Base-by-base conservation (phyloP, 2,797 vertebrate genomes). In the Sparidentex hasta region DNA sequence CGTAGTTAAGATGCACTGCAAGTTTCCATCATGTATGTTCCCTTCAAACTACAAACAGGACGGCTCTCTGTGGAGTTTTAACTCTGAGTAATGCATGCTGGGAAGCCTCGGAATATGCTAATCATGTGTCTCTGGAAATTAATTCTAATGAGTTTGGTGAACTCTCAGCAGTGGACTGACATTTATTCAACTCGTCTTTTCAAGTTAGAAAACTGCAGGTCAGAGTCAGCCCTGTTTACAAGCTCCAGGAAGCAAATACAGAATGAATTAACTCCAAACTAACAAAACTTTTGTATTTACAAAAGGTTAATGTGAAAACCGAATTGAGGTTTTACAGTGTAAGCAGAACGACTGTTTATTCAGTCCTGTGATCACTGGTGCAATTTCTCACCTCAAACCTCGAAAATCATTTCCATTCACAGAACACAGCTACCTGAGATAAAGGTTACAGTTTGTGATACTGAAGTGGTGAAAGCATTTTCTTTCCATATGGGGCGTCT, bases 401-500 rank as follows among this genome's bases (percentile, higher is more conserved):
- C 25, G 29, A 57, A 58, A 70, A 68, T 74, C 41, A 46, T n/a
- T 75, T 88, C 46, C 63, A 78, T 43, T 84, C 29, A 72, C 69
- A 63, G 61, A 62, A 38, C 58, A 43, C 55, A 66, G 51, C 41
- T 20, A 64, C 52, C 57, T 57, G 65, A 59, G 54, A 62, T 57
- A 46, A 38, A 65, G 46, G 75, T 78, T 81, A 78, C 71, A 81
- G 74, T 86, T 87, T 83, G 56, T 71, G 55, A 68, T 56, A 43
- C 16, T 64, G 65, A 59, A n/a, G 57, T 18, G 58, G 61, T 74
- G 23, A 68, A 50, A 75, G 33, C 29, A 33, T 33, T 33, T 17
- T 43, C 82, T 87, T 91, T 93, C 88, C 87, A 86, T 52, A 20
- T 33, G n/a, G 44, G 71, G 65, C 7, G 71, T 77, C 50, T 85